A percentile compares a stretch with the other conserved stretches of the same genome.
Conservation (phyloP, 2,797 vertebrate genomes). For the Melanotaenia trifasciata region DNA sequence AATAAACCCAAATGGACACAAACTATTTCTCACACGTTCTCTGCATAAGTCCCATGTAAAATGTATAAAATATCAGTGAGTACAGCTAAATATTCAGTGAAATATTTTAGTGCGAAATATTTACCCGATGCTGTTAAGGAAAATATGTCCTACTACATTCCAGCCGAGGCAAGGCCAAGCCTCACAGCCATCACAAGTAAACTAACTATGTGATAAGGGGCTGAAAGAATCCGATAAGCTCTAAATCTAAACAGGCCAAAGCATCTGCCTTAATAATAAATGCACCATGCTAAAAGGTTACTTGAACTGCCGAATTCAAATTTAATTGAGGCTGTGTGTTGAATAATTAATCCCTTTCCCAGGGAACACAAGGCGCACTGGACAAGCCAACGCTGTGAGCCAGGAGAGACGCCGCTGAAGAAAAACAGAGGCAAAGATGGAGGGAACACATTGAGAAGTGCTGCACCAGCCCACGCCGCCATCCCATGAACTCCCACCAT, state of each 20-base stretch:
- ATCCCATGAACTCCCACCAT: slow-evolving; percentile 68
- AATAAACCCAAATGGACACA: slow-evolving; percentile 25
- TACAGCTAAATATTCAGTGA: slow-evolving; percentile 21
- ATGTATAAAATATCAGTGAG: background rate
- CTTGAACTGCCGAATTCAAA: slow-evolving; percentile 82
- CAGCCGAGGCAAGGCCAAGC: slow-evolving; percentile 52
- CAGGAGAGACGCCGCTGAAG: slow-evolving; percentile 39
- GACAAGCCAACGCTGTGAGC: slow-evolving; percentile 66
- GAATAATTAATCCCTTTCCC: slow-evolving; percentile 84
- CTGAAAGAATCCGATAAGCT: slow-evolving; percentile 76
- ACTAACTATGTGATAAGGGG: slow-evolving; percentile 65
- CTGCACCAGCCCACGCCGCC: slow-evolving; percentile 54
- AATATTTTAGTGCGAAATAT: slow-evolving; percentile 46
- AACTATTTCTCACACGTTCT: slow-evolving; percentile 1
- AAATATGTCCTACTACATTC: slow-evolving; percentile 51
- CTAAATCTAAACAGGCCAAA: slow-evolving; percentile 83
- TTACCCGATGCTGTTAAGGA: slow-evolving; percentile 54
- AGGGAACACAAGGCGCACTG: slow-evolving; percentile 69
- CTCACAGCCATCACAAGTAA: slow-evolving; percentile 55
- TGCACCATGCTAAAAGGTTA: slow-evolving; percentile 82
- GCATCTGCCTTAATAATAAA: slow-evolving; percentile 82
- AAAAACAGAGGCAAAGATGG: slow-evolving; percentile 56
- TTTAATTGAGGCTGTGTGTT: slow-evolving; percentile 82
- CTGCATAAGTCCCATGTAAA: slow-evolving; percentile 16
- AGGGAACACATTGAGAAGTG: slow-evolving; percentile 46